Evolutionary conservation across 1,140 invertebrate species (phyloP).

Genomic region (Eufriesea mexicana): DNA sequence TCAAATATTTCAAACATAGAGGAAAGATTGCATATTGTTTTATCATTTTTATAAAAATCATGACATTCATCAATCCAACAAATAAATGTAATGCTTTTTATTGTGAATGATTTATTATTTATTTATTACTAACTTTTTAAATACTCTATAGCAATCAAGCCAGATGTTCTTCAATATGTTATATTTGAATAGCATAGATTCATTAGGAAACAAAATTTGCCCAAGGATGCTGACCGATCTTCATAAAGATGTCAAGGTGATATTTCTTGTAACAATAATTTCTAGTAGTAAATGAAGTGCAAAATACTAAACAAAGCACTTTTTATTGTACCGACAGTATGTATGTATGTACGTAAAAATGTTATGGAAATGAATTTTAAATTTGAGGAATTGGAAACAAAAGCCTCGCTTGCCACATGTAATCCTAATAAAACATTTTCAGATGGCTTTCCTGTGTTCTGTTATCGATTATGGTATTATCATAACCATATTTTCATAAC

Average conservation of each 20-base stretch:
- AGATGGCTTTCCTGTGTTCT: conserved; percentile 56
- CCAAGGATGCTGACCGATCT: conserved; percentile 52
- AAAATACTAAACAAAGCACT: conserved; percentile 54
- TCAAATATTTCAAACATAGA: conserved; percentile 19
- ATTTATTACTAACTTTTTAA: conserved; percentile 36
- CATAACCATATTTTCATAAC: conserved; percentile 17
- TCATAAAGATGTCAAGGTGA: conserved; percentile 55
- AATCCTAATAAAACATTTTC: conserved; percentile 72
- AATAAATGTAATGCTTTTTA: conserved; percentile 50
- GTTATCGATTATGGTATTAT: conserved; percentile 20
- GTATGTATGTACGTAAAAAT: conserved; percentile 66
- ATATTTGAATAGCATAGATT: conserved; percentile 55
- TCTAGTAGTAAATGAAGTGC: conserved; percentile 65
- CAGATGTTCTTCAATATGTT: conserved; percentile 56
- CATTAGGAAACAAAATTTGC: conserved; percentile 56
- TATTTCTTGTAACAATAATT: conserved; percentile 65
- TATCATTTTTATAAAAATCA: conserved; percentile 42
- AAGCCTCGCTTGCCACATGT: conserved; percentile 73
- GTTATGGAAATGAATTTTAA: conserved; percentile 65
- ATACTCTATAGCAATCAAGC: conserved; percentile 52
- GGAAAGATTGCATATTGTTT: conserved; percentile 20
- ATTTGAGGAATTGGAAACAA: conserved; percentile 72
- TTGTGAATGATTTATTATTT: conserved; percentile 58
- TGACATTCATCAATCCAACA: conserved; percentile 37
- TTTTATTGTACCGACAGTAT: conserved; percentile 67